Evolutionary conservation across 2,113 vertebrate genomes (phyloP).

Genomic region (Rhodinocichla rosea): DNA sequence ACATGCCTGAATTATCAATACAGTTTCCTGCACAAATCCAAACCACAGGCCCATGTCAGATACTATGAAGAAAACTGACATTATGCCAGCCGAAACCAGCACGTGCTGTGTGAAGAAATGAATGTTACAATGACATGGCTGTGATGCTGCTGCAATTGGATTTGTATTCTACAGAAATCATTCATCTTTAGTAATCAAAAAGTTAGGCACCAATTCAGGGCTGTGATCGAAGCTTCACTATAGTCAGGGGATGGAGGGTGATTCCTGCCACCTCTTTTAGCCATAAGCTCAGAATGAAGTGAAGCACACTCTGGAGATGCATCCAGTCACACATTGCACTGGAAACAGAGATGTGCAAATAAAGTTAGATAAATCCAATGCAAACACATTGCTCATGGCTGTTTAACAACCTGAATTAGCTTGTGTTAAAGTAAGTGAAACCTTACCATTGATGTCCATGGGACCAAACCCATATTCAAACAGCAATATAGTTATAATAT

Average conservation of each 20-base stretch:
- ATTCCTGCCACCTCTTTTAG: background rate
- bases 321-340: background rate
- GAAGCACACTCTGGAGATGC: background rate
- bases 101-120: background rate
- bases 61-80: background rate
- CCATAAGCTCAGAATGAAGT: background rate
- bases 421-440: background rate
- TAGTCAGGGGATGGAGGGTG: background rate
- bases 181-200: background rate
- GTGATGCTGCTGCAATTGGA: background rate
- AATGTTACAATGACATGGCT: background rate
- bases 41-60: background rate
- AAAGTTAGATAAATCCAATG: background rate
- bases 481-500: background rate
- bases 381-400: background rate
- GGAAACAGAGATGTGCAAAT: background rate
- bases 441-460: background rate
- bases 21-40: background rate
- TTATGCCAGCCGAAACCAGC: background rate
- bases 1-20: background rate
- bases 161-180: background rate
- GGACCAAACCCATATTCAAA: background rate
- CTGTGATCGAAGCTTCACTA: accelerated
- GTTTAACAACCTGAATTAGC: background rate
- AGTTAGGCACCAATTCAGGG: background rate